Evolutionary conservation across 2,797 vertebrate species (phyloP).

Genomic region (Muraenolepis orangiensis): DNA sequence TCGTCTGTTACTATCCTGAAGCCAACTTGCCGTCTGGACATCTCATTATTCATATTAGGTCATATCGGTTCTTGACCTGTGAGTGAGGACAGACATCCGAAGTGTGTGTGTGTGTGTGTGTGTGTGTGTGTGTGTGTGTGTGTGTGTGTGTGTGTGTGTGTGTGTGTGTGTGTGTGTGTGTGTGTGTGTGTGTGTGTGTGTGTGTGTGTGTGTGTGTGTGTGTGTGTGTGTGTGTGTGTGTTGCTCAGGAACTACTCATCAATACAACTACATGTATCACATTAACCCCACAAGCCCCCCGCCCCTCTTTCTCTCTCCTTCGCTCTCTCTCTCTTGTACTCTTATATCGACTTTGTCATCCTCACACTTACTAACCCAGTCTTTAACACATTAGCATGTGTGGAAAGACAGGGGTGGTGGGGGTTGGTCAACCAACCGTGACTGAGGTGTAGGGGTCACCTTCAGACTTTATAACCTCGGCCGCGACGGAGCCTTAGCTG

Average conservation of each 20-base stretch:
- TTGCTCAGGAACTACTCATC: background rate
- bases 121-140: background rate
- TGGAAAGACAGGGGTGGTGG: too few species aligned
- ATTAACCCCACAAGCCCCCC: too few species aligned
- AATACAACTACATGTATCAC: too few species aligned
- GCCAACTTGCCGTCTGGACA: too few species aligned
- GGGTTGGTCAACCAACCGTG: conserved; percentile 23
- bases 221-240: background rate
- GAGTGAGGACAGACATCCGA: background rate
- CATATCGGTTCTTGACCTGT: background rate
- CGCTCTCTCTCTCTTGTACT: too few species aligned
- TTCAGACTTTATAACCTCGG: background rate
- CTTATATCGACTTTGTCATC: too few species aligned
- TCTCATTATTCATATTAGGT: too few species aligned
- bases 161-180: background rate
- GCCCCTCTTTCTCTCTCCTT: too few species aligned
- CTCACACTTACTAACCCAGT: too few species aligned
- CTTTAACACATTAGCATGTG: too few species aligned
- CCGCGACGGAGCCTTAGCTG: background rate
- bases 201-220: background rate
- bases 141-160: background rate
- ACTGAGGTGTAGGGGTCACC: conserved; percentile 16
- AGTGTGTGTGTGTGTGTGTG: background rate
- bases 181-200: background rate
- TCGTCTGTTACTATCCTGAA: too few species aligned